Percentiles rank a stretch among this genome's conserved stretches.
Evolutionary conservation across 2,113 vertebrate genomes (phyloP).

Genomic region (Pteropus alecto): DNA sequence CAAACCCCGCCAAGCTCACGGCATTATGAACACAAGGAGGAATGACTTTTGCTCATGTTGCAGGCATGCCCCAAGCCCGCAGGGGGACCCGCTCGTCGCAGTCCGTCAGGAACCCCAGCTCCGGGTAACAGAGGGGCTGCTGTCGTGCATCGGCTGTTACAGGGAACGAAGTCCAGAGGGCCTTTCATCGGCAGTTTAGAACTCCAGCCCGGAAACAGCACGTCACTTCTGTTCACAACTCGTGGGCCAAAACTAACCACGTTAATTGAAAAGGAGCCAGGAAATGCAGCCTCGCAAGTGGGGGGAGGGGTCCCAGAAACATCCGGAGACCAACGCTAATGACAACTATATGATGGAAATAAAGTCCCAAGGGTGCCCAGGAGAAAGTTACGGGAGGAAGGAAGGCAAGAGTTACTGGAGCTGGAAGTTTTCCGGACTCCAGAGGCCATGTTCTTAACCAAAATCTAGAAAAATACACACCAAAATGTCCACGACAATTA

Average conservation of each 20-base stretch:
- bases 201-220: neutral
- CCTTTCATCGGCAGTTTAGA: neutral
- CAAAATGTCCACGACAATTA: neutral
- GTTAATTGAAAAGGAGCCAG: too few relatives aligned
- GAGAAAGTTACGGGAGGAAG: neutral
- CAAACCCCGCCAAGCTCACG: too few relatives aligned
- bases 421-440: neutral
- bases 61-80: too few relatives aligned
- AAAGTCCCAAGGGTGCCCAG: too few relatives aligned
- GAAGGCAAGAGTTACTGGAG: too few relatives aligned
- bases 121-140: neutral
- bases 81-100: neutral
- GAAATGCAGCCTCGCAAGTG: neutral
- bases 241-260: neutral
- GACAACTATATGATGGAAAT: neutral
- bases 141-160: rapidly evolving
- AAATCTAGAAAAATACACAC: neutral
- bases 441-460: neutral
- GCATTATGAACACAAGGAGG: neutral
- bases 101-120: neutral
- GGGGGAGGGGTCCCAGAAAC: neutral
- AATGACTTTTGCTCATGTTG: neutral
- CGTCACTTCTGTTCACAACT: neutral
- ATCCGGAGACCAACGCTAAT: neutral
- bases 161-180: neutral